Evolutionary conservation across 35 echinoderm and acorn worm genomes (phyloP), one percentile per base, ranked within the genome.

Genomic region (Apostichopus parvimensis): DNA sequence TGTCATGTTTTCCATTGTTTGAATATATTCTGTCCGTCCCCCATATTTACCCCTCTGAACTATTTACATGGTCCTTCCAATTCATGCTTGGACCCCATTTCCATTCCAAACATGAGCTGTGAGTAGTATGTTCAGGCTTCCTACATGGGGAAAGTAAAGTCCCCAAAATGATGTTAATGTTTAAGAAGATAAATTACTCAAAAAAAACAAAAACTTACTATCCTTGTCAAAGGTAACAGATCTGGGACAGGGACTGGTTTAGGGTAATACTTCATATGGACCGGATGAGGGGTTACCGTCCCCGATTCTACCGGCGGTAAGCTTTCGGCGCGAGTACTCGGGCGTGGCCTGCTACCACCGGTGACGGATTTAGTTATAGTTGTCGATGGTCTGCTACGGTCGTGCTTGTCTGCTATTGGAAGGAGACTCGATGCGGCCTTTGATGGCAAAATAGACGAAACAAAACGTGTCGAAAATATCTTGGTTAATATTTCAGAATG

Each of bases 141-240:
- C 34, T 45, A 45, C 34, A 45, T 45, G 34, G 34, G 2, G 1
- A 45, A 45, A 45, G 4, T 45, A 4, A 45, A 45, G 1, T 45
- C 34, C 34, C 34, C 34, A 45, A 45, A 45, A 45, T 45, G 0
- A 45, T 45, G 34, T 45, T 45, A 45, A 45, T 3, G 0, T 45
- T 45, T 45, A 45, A 45, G 0, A 2, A 45, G 34, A 45, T 45
- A 45, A 45, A 45, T 45, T 45, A 45, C 34, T 45, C 34, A 2
- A 45, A 45, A 3, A 12, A 80, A 28, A 54, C 1, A 28, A 0
- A 4, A 45, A 90, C 96, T 93, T 79, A 98, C 96, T 5, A 94
- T 98, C 80, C 96, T 95, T 9, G 96, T 95, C 71, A 98, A 80
- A 54, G 96, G 94, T 61, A 98, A 52, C 21, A 98, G 90, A 52